Base-by-base conservation (phyloP, 2,797 vertebrate species). In the Artibeus jamaicensis region DNA sequence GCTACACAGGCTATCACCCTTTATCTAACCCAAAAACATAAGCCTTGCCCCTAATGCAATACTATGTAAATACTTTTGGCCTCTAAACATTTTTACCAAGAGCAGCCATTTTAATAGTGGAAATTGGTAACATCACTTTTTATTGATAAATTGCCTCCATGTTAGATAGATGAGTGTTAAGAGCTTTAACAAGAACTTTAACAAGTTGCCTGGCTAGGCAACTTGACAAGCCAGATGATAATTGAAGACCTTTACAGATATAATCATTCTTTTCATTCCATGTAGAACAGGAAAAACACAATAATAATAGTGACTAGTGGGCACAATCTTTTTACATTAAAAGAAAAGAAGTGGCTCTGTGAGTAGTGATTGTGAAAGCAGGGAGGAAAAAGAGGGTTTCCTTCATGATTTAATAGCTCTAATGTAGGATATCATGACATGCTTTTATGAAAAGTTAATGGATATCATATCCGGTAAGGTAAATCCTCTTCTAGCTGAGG, bases 71-170 rank as follows among this genome's bases (percentile, higher is more conserved):
- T 89, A 95, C 37, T 79, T 93, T 97, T 78, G 90, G 68, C 19
- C n/a, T 81, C 57, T 83, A 48, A 76, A 86, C 32, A 68, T n/a
- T 91, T 96, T 96, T 95, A 91, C 81, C 91, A 91, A 78, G 26
- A 95, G 44, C 19, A 96, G 42, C 65, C 86, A 91, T 94, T 95
- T 96, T 94, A 96, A 97, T 68, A 76, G 65, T 68, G n/a, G 55
- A 97, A 29, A 67, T 76, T 70, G 24, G 19, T 65, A 84, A 39
- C 50, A 5, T 73, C 26, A 79, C 57, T n/a, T 91, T 95, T 96
- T 95, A 42, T 48, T 89, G 21, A 93, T 74, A 89, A 96, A 77
- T 81, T 93, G 37, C n/a, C 82, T 95, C 79, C 76, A 62, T 81
- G 44, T 95, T 89, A 93, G 53, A 93, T 65, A 92, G 85, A 93